Evolutionary conservation across 1,140 invertebrate genomes (phyloP).

Genomic region (Drosophila parvula): DNA sequence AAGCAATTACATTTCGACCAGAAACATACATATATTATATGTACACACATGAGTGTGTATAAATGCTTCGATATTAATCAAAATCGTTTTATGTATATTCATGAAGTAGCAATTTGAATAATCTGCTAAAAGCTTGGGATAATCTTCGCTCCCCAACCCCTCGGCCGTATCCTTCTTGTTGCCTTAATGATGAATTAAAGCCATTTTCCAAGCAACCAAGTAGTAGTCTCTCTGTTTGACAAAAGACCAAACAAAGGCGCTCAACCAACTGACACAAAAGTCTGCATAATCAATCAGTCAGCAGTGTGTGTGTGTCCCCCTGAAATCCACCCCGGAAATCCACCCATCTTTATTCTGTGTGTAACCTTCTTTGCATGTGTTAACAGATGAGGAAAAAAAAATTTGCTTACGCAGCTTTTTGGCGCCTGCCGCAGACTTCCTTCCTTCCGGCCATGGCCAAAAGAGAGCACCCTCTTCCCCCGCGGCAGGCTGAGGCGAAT

Average conservation of each 20-base stretch:
- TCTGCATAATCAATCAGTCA: slow-evolving; percentile 81
- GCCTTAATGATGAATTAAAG: slow-evolving; percentile 78
- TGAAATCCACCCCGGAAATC: slow-evolving; percentile 2
- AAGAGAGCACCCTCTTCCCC: neutral
- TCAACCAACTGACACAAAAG: slow-evolving; percentile 76
- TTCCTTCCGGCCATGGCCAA: slow-evolving; percentile 59
- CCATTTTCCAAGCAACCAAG: slow-evolving; percentile 19
- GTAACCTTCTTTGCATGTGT: slow-evolving; percentile 49
- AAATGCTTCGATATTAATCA: slow-evolving; percentile 37
- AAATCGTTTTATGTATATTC: slow-evolving; percentile 57
- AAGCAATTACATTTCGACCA: slow-evolving; percentile 11
- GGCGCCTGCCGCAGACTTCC: slow-evolving; percentile 65
- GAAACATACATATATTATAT: neutral
- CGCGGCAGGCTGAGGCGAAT: neutral
- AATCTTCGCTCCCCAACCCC: slow-evolving; percentile 28
- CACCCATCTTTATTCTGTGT: slow-evolving; percentile 24
- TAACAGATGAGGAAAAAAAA: slow-evolving; percentile 51
- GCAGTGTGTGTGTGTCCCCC: slow-evolving; percentile 1
- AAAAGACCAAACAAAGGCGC: slow-evolving; percentile 66
- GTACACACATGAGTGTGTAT: neutral
- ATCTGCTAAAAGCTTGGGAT: slow-evolving; percentile 49
- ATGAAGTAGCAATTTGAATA: slow-evolving; percentile 57
- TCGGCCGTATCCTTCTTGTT: slow-evolving; percentile 1
- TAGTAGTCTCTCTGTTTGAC: slow-evolving; percentile 20
- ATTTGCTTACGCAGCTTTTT: slow-evolving; percentile 74